These are phyloP conservation scores for Oreochromis spilurus DNA, from an alignment of 2,113 vertebrate genomes.

Conservation along the genomic window DNA sequence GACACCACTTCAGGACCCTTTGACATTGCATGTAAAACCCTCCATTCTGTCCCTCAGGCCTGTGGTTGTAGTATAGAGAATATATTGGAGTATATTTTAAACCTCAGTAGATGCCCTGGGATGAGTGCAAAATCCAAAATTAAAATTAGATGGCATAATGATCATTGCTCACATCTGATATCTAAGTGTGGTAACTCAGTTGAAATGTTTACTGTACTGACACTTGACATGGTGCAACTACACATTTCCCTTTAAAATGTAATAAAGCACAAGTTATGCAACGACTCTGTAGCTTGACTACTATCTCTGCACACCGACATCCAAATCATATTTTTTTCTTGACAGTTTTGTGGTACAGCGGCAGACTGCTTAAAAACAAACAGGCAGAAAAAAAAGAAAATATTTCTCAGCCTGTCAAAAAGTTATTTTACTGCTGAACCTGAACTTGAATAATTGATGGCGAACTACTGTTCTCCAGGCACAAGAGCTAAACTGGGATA, in stretches of 20 bases:
- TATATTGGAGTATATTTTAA: neutral
- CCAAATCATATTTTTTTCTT: neutral
- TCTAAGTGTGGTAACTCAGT: neutral
- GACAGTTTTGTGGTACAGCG: neutral
- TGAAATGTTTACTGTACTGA: neutral
- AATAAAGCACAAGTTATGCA: neutral
- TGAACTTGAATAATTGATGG: neutral
- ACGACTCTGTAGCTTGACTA: neutral
- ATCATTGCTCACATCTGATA: neutral
- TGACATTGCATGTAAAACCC: neutral
- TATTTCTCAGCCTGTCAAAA: neutral
- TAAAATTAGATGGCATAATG: neutral
- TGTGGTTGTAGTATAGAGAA: neutral
- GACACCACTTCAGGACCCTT: neutral
- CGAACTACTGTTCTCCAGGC: neutral
- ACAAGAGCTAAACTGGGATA: neutral
- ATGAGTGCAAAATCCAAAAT: neutral
- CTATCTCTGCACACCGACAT: neutral
- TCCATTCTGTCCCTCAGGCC: neutral
- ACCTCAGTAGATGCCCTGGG: neutral
- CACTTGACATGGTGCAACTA: neutral
- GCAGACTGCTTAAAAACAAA: neutral
- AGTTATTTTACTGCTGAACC: neutral
- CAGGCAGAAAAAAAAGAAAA: neutral
- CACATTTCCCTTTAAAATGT: neutral